Base-by-base conservation (phyloP, 2,797 vertebrate genomes). In the Thunnus albacares region DNA sequence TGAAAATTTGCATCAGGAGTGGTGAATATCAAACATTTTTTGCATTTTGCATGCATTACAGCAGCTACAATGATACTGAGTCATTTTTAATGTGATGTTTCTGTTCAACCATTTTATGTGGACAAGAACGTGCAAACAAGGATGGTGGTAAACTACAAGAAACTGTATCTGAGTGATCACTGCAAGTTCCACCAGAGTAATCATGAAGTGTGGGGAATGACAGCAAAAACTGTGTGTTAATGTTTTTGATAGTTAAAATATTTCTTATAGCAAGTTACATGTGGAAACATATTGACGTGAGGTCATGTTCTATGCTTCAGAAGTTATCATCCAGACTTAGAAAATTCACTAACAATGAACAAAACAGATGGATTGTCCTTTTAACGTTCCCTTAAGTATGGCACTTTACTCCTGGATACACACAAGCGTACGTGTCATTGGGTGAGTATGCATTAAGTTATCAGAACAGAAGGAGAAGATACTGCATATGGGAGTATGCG, bases 381-480 rank as follows among this genome's bases (percentile, higher is more conserved):
- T 69, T 18, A 30, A 2, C 9, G 24, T 63, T 22, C n/a, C 10
- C 4, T 45, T 2, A 30, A 30, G 18, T n/a, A 28, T 61, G 33
- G 6, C 13, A 33, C 22, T 45, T 57, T 59, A 33, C 35, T 62
- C 22, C 45, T 30, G 26, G 26, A 20, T 49, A 18, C 17, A 49
- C 47, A 20, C 47, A 20, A 20, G 47, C 18, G 5, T 47, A 30
- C 2, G 56, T 80, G 65, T 71, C 53, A 72, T 68, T 38, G 30
- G 68, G 81, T 12, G 51, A 76, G 62, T 65, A 64, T 47, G 74
- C 68, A 72, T 68, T 49, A 80, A 43, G 71, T 81, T 90, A 89
- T 89, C 80, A 77, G 75, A 64, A 75, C n/a, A 83, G 82, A 67
- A 45, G 53, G 81, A 81, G 71, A 73, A 85, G 81, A 91, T 84